Conservation (phyloP, 2,113 vertebrate species). For the Egretta garzetta region DNA sequence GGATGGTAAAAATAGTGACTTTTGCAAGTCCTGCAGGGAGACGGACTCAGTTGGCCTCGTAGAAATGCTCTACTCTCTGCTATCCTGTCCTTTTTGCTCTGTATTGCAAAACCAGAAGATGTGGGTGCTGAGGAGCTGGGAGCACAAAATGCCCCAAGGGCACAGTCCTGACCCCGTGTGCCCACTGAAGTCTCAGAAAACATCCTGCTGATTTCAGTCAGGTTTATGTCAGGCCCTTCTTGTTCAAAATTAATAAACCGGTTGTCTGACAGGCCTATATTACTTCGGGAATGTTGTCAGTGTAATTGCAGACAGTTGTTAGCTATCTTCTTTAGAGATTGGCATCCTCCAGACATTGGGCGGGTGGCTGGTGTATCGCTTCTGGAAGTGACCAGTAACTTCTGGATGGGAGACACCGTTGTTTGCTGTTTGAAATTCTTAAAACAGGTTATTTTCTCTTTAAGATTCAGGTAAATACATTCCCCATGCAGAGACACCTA, state of each 20-base stretch:
- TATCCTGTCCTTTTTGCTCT: neutral
- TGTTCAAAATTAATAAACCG: neutral
- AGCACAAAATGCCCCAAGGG: neutral
- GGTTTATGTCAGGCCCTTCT: neutral
- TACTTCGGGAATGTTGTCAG: neutral
- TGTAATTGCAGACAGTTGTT: neutral
- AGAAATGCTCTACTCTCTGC: neutral
- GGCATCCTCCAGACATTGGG: neutral
- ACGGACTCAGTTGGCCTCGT: accelerated
- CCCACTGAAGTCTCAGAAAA: neutral
- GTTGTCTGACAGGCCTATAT: neutral
- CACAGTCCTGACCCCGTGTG: neutral
- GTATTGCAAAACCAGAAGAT: neutral
- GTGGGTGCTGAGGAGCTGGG: neutral
- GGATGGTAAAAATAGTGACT: neutral
- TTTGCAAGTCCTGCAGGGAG: neutral
- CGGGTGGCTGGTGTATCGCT: neutral
- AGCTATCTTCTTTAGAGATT: neutral
- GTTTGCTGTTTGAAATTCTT: neutral
- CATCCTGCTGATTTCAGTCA: neutral
- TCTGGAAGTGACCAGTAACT: neutral
- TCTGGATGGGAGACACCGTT: neutral
- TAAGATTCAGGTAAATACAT: neutral
- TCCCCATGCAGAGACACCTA: neutral
- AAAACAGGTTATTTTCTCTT: neutral